A percentile compares a stretch with the other conserved stretches of the same genome.
phyloP scores from a whole-genome alignment of 1,140 invertebrate genomes.

The Sesamia nonagrioides region DNA sequence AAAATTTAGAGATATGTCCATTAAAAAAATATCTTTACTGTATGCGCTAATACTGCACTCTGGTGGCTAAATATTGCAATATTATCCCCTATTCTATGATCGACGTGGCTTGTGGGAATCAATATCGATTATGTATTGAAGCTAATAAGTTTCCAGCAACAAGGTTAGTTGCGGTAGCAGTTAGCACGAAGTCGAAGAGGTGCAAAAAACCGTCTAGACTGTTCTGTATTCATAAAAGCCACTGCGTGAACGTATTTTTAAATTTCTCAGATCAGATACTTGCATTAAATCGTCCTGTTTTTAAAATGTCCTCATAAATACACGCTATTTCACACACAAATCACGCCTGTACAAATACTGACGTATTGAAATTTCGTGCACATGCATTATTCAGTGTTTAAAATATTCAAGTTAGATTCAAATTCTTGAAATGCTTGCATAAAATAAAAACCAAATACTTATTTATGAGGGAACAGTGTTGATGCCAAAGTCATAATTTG shows the following conservation, averaged over 20 bases:
- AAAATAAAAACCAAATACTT: neutral
- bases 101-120: constrained; percentile 1
- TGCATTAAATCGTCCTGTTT: constrained; percentile 26
- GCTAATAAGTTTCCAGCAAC: constrained; percentile 2
- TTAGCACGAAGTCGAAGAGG: neutral
- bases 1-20: too few relatives aligned
- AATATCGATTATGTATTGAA: neutral
- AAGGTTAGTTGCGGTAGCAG: neutral
- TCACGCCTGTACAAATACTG: constrained; percentile 24
- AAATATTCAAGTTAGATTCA: constrained; percentile 2
- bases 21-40: too few relatives aligned
- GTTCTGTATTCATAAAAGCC: constrained; percentile 17
- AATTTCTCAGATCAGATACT: constrained; percentile 19
- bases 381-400: neutral
- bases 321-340: neutral
- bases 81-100: too few relatives aligned
- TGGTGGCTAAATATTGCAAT: too few relatives aligned
- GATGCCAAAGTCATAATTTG: too few relatives aligned
- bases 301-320: constrained; percentile 12
- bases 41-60: too few relatives aligned
- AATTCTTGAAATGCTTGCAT: constrained; percentile 1
- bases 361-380: constrained; percentile 20
- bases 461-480: neutral
- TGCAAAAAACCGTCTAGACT: constrained; percentile 22
- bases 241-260: constrained; percentile 22